These are phyloP conservation scores for Zaprionus nigranus DNA, from an alignment of 1,140 invertebrate species.

Conservation along the genomic window DNA sequence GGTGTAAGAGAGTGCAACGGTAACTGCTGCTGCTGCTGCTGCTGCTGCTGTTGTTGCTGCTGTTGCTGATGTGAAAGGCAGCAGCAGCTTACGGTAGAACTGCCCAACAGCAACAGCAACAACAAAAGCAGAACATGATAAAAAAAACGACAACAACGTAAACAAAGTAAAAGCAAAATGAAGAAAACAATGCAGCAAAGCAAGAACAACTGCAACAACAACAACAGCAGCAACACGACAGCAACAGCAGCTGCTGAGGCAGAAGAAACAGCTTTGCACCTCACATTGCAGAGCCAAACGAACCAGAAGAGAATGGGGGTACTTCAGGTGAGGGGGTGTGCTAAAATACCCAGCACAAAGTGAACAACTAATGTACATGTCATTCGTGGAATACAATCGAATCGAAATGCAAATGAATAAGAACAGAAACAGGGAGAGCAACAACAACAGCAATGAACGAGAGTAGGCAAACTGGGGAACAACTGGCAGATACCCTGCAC, in stretches of 20 bases:
- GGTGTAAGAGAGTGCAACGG: conserved; percentile 27
- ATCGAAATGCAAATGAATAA: conserved; percentile 8
- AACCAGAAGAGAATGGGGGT: not conserved
- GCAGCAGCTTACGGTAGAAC: conserved; percentile 12
- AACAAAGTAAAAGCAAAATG: conserved; percentile 23
- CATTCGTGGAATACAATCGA: conserved; percentile 14
- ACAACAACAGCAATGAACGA: not conserved
- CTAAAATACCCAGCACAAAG: conserved; percentile 9
- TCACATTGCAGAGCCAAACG: not conserved
- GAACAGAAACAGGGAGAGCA: not conserved
- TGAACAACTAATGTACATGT: conserved; percentile 24
- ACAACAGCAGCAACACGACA: conserved; percentile 1
- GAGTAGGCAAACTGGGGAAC: not conserved
- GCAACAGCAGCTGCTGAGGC: conserved; percentile 11
- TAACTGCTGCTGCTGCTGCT: conserved; percentile 38
- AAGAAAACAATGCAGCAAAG: conserved; percentile 15
- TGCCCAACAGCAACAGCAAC: not conserved
- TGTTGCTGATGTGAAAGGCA: conserved; percentile 47
- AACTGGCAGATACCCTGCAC: not conserved
- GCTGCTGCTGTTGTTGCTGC: conserved; percentile 35
- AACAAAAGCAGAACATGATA: conserved; percentile 8
- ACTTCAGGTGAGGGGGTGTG: not conserved
- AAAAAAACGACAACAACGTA: conserved; percentile 12
- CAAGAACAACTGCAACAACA: conserved; percentile 9
- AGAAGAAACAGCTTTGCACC: conserved; percentile 31